Evolutionary conservation across 2,888 invertebrate species (phyloP).

Genomic region (Andrena chrysosceles): DNA sequence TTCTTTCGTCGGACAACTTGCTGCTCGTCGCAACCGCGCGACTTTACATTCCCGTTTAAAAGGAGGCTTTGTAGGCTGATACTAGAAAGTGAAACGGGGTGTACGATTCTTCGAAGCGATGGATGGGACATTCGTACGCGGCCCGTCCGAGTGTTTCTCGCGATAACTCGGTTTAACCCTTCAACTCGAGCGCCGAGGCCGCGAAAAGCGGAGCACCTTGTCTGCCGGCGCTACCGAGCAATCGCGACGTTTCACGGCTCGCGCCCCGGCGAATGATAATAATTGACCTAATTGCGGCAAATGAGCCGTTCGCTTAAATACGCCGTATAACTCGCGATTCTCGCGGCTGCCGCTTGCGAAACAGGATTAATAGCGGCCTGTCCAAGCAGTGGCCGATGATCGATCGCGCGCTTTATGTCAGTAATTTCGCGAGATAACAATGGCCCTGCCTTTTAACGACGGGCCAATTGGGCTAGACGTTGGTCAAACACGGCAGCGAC

Average conservation of each 20-base stretch:
- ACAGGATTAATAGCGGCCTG: constrained; percentile 50
- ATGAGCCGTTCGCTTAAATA: constrained; percentile 50
- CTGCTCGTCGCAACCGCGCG: neutral
- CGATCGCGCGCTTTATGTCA: constrained; percentile 45
- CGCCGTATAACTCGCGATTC: constrained; percentile 40
- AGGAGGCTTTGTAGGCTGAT: neutral
- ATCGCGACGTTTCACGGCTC: constrained; percentile 38
- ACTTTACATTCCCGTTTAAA: neutral
- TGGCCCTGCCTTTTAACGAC: constrained; percentile 32
- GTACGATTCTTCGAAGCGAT: neutral
- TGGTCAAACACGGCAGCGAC: neutral
- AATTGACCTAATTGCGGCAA: constrained; percentile 68
- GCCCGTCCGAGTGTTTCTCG: neutral
- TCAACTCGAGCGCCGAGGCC: too few relatives aligned
- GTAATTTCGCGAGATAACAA: constrained; percentile 47
- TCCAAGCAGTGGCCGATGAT: constrained; percentile 30
- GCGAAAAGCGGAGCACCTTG: neutral
- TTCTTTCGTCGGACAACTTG: neutral
- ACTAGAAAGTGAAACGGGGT: neutral
- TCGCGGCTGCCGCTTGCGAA: constrained; percentile 42
- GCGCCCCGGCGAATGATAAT: constrained; percentile 59
- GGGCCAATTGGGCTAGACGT: neutral
- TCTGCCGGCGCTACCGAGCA: constrained; percentile 1
- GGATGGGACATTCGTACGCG: neutral
- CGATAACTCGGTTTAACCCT: too few relatives aligned